Percentiles rank a stretch among this genome's conserved stretches.
Conservation (phyloP, 2,113 vertebrate genomes). For the Romanogobio albipinnatus region DNA sequence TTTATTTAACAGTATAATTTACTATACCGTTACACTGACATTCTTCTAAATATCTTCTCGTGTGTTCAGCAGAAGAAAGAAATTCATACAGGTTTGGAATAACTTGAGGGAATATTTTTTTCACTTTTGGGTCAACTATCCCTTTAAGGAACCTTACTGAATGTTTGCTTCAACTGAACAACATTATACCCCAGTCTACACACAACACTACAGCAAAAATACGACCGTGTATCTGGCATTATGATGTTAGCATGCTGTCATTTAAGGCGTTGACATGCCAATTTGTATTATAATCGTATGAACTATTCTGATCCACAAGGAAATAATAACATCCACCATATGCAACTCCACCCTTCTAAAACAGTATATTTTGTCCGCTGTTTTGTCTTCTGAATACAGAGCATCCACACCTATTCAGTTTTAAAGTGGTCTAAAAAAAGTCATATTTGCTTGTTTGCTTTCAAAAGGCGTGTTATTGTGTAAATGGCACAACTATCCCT, state of each 20-base stretch:
- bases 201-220: background rate
- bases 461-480: background rate
- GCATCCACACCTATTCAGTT: background rate
- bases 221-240: background rate
- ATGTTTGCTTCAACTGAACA: background rate
- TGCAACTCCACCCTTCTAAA: background rate
- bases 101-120: too few species aligned
- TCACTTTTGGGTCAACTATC: too few species aligned
- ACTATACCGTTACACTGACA: too few species aligned
- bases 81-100: too few species aligned
- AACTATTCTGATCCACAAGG: background rate
- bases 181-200: background rate
- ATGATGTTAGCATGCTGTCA: background rate
- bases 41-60: too few species aligned
- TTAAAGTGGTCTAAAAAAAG: background rate
- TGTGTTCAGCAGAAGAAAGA: too few species aligned
- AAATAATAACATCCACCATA: background rate
- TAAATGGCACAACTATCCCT: too few species aligned
- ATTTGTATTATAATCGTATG: background rate
- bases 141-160: background rate
- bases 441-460: background rate
- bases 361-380: background rate
- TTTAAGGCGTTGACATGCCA: background rate
- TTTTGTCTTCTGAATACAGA: constrained; percentile 4
- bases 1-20: too few species aligned